Evolutionary conservation across 2,888 invertebrate genomes (phyloP).

Genomic region (Yponomeuta malinellus): DNA sequence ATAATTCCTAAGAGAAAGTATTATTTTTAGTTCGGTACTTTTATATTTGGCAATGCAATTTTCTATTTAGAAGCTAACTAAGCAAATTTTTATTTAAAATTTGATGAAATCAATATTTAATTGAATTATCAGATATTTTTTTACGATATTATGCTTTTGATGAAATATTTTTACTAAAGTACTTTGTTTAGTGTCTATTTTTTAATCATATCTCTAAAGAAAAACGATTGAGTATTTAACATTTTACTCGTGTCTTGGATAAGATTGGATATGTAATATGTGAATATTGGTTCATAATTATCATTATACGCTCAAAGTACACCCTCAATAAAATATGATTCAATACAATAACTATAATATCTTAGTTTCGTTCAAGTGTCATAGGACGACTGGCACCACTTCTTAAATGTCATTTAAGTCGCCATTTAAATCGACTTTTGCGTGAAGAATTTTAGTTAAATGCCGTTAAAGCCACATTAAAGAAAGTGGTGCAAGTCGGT

Average conservation of each 20-base stretch:
- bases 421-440: too few relatives aligned
- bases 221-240: neutral
- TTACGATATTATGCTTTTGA: neutral
- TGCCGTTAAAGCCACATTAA: too few relatives aligned
- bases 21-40: slow-evolving; percentile 14
- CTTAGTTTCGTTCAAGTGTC: slow-evolving; percentile 4
- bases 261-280: too few relatives aligned
- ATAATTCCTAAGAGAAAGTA: slow-evolving; percentile 20
- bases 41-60: neutral
- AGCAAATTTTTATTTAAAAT: neutral
- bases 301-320: neutral
- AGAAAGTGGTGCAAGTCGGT: too few relatives aligned
- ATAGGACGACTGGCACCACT: neutral
- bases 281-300: too few relatives aligned
- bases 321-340: neutral
- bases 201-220: neutral
- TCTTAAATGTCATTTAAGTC: too few relatives aligned
- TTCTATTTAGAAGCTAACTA: neutral
- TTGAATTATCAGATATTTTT: neutral
- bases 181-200: neutral
- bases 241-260: too few relatives aligned
- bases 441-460: too few relatives aligned
- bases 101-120: neutral
- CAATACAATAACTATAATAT: neutral
- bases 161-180: neutral